Base-by-base conservation (phyloP, 1,140 invertebrate genomes). In the Amyelois transitella region DNA sequence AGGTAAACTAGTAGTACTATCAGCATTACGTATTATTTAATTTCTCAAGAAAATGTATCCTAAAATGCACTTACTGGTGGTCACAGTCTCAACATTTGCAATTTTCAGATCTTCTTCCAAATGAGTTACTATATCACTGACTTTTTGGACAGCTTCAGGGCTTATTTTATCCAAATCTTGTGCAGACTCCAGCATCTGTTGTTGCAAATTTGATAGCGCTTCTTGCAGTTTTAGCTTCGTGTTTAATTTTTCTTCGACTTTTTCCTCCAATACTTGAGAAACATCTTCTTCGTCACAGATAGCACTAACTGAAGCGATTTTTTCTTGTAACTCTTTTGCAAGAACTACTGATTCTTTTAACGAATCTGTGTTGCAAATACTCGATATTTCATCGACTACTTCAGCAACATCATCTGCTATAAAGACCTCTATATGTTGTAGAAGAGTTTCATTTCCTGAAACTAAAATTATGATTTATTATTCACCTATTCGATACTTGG, bases 391-490 rank as follows among this genome's bases (percentile, higher is more conserved):
- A 0, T 51, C 55, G 6, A 75, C 52, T 18, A 56, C 38, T 51
- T 65, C 48, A 14, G 53, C 22, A 10, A 60, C 48, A 43, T 74
- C 60, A n/a, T 64, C 49, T 43, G 62, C 64, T 18, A 72, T 49
- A 24, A 64, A 75, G 45, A 69, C 60, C 14, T 69, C 53, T n/a
- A 78, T 65, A 57, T 70, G 58, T 49, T 69, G 44, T 5, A 66
- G 18, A 3, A 76, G 53, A 21, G 21, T 21, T 1, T 14, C 20
- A 5, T 6, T 7, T 49, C 14, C 47, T 49, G 47, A 7, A 38
- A 38, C 32, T 14, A 38, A n/a, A 38, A 10, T 38, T 3, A 38
- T n/a, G 5, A 6, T 2, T 10, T 38, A 4, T n/a, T n/a, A n/a
- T n/a, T n/a, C n/a, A n/a, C n/a, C n/a, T n/a, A n/a, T n/a, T n/a